Evolutionary conservation across 2,113 vertebrate genomes (phyloP), one percentile per base, ranked within the genome.

Genomic region (Melanerpes aurifrons): DNA sequence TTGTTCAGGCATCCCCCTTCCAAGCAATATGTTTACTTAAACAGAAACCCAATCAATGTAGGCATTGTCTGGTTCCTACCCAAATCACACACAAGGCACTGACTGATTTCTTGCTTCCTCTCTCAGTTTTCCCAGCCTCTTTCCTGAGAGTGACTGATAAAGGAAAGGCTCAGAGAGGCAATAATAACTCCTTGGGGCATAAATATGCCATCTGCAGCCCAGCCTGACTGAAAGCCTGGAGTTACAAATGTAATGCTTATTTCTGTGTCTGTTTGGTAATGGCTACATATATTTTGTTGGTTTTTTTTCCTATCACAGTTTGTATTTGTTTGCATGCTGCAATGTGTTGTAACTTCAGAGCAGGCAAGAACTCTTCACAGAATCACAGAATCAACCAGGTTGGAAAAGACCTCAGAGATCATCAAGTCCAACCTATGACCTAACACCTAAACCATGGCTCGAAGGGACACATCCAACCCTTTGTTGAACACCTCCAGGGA

Each of bases 221-320:
- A 77, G 66, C 21, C 15, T 90, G 81, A 89, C 22, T 93, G 70
- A 95, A 50, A 64, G 56, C 16, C 9, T 3, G 5, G 58, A 68
- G 25, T n/a, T 47, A 82, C 40, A 90, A 89, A 89, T 81, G 29
- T 82, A 79, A 82, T 58, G 58, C 66, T 93, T 92, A 84, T 94
- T 96, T 93, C 92, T 81, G 35, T 78, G 61, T 26, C 32, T 25
- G 43, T 66, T 86, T 88, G 82, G 72, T 93, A 84, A 69, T 76
- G 35, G 20, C 40, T 89, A 32, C 54, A 69, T 59, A 63, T 93
- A 47, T 47, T 47, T 47, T 7, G 11, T 45, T 45, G 43, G 35
- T 12, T 83, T 47, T 47, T 47, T 47, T 47, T 47, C 86, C 75
- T 48, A 75, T 89, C 18, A 48, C 1, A 3, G 24, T 84, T 80